These are phyloP conservation scores for Sinopyrophorus schimmeli DNA, from an alignment of 2,888 invertebrate genomes.

Conservation along the genomic window DNA sequence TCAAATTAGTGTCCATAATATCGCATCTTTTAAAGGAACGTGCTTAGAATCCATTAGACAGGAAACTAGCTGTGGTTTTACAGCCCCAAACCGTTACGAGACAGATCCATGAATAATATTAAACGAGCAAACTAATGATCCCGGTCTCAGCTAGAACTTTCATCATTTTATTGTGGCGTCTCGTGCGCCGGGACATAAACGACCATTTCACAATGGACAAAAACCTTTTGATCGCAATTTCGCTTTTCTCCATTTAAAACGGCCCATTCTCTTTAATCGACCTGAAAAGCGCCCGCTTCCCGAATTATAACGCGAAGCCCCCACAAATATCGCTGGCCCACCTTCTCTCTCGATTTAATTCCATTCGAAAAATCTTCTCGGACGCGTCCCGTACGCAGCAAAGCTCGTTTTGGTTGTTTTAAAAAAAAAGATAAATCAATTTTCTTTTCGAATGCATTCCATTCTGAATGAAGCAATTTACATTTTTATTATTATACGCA, in stretches of 20 bases:
- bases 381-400: no score
- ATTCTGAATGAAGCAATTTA: constrained; percentile 11
- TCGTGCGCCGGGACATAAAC: no score
- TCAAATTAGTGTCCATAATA: constrained; percentile 24
- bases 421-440: constrained; percentile 16
- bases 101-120: constrained; percentile 26
- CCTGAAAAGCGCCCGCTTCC: no score
- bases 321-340: no score
- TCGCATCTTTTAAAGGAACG: constrained; percentile 25
- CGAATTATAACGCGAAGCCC: no score
- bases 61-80: constrained; percentile 22
- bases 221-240: no score
- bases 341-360: no score
- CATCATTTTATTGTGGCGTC: constrained; percentile 6
- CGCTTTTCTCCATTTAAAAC: no score
- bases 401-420: no score
- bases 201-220: no score
- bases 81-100: constrained; percentile 25
- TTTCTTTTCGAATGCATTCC: constrained; percentile 5
- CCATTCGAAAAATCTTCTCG: no score
- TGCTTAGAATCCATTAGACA: constrained; percentile 25
- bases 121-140: constrained; percentile 21
- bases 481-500: constrained; percentile 15
- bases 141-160: constrained; percentile 6
- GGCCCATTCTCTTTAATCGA: no score